These are phyloP conservation scores for Solea solea DNA, from an alignment of 2,113 vertebrate species.

Conservation along the genomic window DNA sequence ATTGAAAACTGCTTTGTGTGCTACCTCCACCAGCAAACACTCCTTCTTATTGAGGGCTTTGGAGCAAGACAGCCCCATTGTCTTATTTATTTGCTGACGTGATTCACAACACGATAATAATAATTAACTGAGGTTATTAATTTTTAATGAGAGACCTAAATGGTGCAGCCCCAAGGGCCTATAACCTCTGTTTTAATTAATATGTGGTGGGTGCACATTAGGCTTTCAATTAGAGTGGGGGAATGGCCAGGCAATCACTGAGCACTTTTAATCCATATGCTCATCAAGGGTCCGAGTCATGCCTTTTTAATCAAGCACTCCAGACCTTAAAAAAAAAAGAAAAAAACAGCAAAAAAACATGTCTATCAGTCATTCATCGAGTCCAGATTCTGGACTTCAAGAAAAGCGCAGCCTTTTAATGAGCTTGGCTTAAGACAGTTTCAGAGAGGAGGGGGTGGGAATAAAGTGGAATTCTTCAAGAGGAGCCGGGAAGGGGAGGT, in stretches of 20 bases:
- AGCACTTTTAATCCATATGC: conserved; percentile 82
- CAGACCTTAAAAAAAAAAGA: conserved; percentile 51
- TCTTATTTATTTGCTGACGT: conserved; percentile 77
- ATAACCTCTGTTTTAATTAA: conserved; percentile 86
- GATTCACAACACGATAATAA: conserved; percentile 81
- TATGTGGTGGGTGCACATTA: conserved; percentile 81
- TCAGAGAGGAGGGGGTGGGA: conserved; percentile 13
- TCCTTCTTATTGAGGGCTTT: conserved; percentile 3
- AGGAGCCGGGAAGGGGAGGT: conserved; percentile 46
- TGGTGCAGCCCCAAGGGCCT: conserved; percentile 78
- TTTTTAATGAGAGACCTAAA: conserved; percentile 84
- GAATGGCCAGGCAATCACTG: conserved; percentile 77
- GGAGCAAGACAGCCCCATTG: conserved; percentile 56
- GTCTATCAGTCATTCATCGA: conserved; percentile 71
- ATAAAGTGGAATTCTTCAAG: conserved; percentile 49
- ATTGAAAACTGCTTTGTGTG: conserved; percentile 47
- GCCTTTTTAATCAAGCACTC: conserved; percentile 81
- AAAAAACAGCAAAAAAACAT: conserved; percentile 37
- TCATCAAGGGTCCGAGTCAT: conserved; percentile 79
- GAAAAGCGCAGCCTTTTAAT: conserved; percentile 66
- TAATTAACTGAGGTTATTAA: conserved; percentile 84
- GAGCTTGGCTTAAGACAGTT: conserved; percentile 67
- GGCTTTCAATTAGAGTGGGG: conserved; percentile 82
- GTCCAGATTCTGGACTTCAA: conserved; percentile 58
- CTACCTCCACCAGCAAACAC: conserved; percentile 15